phyloP scores from a whole-genome alignment of 2,113 vertebrate species.

The Cinclus mexicanus region DNA sequence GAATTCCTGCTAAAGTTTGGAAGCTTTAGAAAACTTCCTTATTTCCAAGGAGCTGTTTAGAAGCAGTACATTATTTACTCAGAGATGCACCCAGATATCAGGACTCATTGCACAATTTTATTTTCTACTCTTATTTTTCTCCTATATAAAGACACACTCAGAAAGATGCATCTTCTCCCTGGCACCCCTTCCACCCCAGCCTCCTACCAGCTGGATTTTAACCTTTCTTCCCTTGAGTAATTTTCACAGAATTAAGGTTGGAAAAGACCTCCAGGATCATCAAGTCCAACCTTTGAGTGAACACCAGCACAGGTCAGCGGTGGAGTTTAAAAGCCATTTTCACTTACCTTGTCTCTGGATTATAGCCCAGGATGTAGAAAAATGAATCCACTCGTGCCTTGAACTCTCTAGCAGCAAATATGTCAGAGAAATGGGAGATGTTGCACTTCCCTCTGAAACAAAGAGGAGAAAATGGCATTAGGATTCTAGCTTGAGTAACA shows the following conservation, averaged over 20 bases:
- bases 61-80: not conserved
- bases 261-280: not conserved
- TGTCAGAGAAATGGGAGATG: slow-evolving; percentile 99
- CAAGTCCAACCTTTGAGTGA: not conserved
- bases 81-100: not conserved
- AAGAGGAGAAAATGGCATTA: slow-evolving; percentile 58
- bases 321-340: not conserved
- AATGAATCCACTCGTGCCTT: slow-evolving; percentile 98
- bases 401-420: slow-evolving; percentile 99
- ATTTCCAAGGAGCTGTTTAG: not conserved
- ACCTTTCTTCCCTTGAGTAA: not conserved
- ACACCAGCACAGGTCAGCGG: not conserved
- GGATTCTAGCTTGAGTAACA: not conserved
- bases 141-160: not conserved
- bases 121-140: not conserved
- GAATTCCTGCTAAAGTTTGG: not conserved
- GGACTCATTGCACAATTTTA: not conserved
- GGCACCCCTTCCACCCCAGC: not conserved
- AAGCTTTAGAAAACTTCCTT: not conserved
- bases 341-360: slow-evolving; percentile 98
- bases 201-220: not conserved
- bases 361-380: slow-evolving; percentile 99
- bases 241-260: not conserved
- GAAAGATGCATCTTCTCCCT: not conserved
- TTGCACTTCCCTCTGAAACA: slow-evolving; percentile 95